Base-by-base conservation (phyloP, 2,797 vertebrate species). In the Gymnoscopelus microlampas region DNA sequence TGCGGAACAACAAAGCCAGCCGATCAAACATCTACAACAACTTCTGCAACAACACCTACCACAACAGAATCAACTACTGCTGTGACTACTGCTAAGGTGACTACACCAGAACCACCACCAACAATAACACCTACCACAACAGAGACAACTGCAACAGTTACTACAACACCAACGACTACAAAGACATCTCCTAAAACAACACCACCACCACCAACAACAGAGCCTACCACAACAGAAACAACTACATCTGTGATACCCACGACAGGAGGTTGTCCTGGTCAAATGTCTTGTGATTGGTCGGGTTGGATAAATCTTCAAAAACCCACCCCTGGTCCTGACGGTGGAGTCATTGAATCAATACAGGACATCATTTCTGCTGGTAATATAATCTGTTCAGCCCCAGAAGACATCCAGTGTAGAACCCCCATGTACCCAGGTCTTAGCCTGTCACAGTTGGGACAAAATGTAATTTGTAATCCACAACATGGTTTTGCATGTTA, bases 291-390 rank as follows among this genome's bases (percentile, higher is more conserved):
- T 57, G 32, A 57, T 0, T 74, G 72, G 55, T 58, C 72, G 8
- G 26, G 29, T n/a, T 69, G 60, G 72, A 48, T 69, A 19, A 68
- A 69, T 53, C 35, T 60, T 7, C 29, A 54, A 7, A 7, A 57
- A 4, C 47, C 66, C 6, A 68, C 72, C 12, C 9, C 65, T 29
- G 59, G 72, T 19, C 53, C 66, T 26, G 47, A 68, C 19, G 72
- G 72, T 29, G 72, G 72, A 53, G 72, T 68, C 8, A 53, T 57
- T 11, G 66, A 53, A 32, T 63, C 71, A 11, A 73, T 73, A 13
- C 29, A 60, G 55, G 32, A 73, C n/a, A 66, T 73, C 6, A 56
- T 62, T 57, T 13, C 59, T 24, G 44, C 58, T 51, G 50, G 58
- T 15, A 12, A 48, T 55, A 10, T 13, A 3, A n/a, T 56, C 26